These are phyloP conservation scores for Momotus momota DNA, from an alignment of 2,797 vertebrate species.

Conservation along the genomic window DNA sequence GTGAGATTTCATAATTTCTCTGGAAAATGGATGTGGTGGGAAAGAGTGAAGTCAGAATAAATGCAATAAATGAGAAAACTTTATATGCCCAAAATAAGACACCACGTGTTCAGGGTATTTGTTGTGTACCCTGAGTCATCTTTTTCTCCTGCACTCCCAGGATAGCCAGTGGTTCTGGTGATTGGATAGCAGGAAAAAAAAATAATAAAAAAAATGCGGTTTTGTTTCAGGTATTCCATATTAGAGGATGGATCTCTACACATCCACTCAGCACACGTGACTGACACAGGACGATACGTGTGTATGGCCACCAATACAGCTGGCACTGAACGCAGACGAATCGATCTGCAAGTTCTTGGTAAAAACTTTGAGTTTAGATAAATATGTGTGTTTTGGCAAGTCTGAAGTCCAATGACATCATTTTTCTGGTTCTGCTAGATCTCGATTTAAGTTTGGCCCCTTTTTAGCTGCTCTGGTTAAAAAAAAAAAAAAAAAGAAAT, in stretches of 20 bases:
- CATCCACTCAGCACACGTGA: conserved; percentile 85
- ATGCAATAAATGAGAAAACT: background rate
- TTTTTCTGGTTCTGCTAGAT: background rate
- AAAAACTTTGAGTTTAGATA: background rate
- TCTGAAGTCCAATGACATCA: background rate
- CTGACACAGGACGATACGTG: conserved; percentile 89
- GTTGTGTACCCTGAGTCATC: background rate
- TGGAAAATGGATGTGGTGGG: background rate
- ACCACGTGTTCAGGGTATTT: rapidly evolving
- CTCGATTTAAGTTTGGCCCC: background rate
- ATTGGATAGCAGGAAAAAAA: background rate
- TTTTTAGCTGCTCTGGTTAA: background rate
- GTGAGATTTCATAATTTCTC: background rate
- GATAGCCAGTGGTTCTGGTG: background rate
- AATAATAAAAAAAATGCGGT: no score
- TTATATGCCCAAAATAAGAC: background rate
- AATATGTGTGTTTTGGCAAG: background rate
- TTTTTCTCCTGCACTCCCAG: background rate
- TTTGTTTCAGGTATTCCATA: conserved; percentile 84
- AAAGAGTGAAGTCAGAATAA: background rate
- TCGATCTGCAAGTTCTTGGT: conserved; percentile 93
- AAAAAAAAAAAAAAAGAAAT: background rate
- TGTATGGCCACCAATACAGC: conserved; percentile 94
- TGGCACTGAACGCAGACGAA: conserved; percentile 87
- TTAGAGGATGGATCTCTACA: conserved; percentile 87